These are phyloP conservation scores for Ruditapes philippinarum DNA, from an alignment of 1,140 invertebrate species.

Conservation along the genomic window DNA sequence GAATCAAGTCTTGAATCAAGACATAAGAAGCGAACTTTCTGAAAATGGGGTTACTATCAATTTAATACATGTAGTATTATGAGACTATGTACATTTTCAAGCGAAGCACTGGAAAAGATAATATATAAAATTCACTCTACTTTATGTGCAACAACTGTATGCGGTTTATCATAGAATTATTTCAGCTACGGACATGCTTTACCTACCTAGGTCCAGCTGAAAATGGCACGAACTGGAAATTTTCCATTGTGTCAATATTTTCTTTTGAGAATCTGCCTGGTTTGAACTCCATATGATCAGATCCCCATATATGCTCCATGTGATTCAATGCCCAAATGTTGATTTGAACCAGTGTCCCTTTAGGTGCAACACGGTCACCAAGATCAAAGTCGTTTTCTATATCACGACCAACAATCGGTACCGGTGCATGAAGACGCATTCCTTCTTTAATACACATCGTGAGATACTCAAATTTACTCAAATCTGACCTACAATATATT, in stretches of 20 bases:
- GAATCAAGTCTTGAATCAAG: no score
- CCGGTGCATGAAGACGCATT: constrained; percentile 84
- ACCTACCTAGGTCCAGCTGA: constrained; percentile 76
- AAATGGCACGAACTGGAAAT: constrained; percentile 76
- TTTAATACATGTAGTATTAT: no score
- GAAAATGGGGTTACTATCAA: no score
- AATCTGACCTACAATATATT: constrained; percentile 81
- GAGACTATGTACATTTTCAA: no score
- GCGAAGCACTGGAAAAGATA: no score
- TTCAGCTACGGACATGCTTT: neutral
- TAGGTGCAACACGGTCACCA: constrained; percentile 45
- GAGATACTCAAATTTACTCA: constrained; percentile 83
- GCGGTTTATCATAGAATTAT: no score
- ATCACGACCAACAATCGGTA: constrained; percentile 91
- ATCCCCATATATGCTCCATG: constrained; percentile 71
- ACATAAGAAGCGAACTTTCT: no score
- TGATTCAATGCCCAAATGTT: constrained; percentile 69
- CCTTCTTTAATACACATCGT: constrained; percentile 86
- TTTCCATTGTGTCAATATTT: constrained; percentile 50
- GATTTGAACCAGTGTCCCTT: constrained; percentile 35
- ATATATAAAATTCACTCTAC: no score
- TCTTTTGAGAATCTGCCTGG: constrained; percentile 67
- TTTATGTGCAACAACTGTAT: no score
- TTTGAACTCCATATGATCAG: constrained; percentile 61
- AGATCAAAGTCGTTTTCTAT: constrained; percentile 59